Evolutionary conservation across 2,888 invertebrate species (phyloP), one percentile per base, ranked within the genome.

Genomic region (Liopterus haemorrhoidalis): DNA sequence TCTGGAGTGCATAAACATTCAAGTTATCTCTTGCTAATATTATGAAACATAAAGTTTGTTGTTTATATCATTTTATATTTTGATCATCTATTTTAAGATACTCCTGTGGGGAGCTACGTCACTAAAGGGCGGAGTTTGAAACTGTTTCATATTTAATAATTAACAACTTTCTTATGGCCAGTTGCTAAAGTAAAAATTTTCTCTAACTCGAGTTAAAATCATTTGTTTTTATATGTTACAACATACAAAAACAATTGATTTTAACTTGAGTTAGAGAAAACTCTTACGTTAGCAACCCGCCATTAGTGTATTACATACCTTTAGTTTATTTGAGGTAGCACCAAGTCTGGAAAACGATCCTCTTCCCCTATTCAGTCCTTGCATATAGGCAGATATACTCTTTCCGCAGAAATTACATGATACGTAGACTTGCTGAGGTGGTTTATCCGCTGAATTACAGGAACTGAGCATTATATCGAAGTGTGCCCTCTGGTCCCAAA

Each of bases 391-490:
- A 1, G 88, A 87, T 53, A 95, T 87, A 50, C 88, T 86, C 71
- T 94, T 94, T 38, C 92, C 90, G 71, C 95, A 96, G 71, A 91
- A 96, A 61, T 89, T 91, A 69, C 96, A 96, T 4, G 90, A 85
- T 44, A 94, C 81, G 62, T 81, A 86, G 22, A 89, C 83, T 58
- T 79, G 79, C 53, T 77, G 77, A 0, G 75, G 68, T 3, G 75
- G 73, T 57, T 73, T 76, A 46, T 77, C 73, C 24, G 72, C 67
- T 8, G 74, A 71, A 53, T 77, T 74, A 52, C 69, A 70, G 22
- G 71, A 70, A 58, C 79, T 76, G 65, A 82, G 77, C 61, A 80
- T 79, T 53, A 91, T 88, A 70, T 95, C 94, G 64, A 95, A 85
- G 59, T 86, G 81, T 3, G 91, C 90, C 40, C 94, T 78, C 65